Evolutionary conservation across 2,797 vertebrate genomes (phyloP).

Genomic region (Phoeniculus purpureus): DNA sequence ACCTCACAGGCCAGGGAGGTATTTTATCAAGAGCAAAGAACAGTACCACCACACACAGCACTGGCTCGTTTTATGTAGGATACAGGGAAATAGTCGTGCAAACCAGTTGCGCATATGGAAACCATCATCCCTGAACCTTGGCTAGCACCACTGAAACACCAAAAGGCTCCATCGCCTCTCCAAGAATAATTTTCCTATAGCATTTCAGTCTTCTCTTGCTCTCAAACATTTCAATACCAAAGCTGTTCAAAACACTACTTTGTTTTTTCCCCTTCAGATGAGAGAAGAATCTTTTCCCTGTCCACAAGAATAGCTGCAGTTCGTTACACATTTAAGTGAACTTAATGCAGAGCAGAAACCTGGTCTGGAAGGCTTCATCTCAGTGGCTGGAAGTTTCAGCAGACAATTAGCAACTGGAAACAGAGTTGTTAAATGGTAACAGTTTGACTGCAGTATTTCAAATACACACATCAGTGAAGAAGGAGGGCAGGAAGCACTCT

Average conservation of each 20-base stretch:
- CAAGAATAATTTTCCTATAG: constrained; percentile 46
- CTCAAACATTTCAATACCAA: constrained; percentile 5
- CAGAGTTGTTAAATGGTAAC: not conserved
- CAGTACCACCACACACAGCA: not conserved
- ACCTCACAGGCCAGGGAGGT: not conserved
- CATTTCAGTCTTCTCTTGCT: constrained; percentile 29
- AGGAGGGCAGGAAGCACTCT: not conserved
- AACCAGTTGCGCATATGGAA: constrained; percentile 43
- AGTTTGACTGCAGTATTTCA: not conserved
- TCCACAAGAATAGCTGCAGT: not conserved
- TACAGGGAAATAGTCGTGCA: not conserved
- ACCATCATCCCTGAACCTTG: constrained; percentile 36
- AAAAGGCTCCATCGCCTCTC: not conserved
- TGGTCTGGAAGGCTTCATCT: constrained; percentile 23
- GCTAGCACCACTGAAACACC: constrained; percentile 30
- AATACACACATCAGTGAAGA: not conserved
- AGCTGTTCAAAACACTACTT: constrained; percentile 15
- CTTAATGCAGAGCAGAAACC: not conserved
- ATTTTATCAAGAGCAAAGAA: not conserved
- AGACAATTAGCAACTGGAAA: constrained; percentile 16
- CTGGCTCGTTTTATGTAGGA: not conserved
- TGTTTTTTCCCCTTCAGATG: not conserved
- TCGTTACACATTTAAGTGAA: not conserved
- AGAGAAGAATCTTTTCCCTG: not conserved
- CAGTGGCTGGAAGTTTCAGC: not conserved